Percentiles rank a stretch among this genome's conserved stretches.
Evolutionary conservation across 2,797 vertebrate species (phyloP).

Genomic region (Todus mexicanus): DNA sequence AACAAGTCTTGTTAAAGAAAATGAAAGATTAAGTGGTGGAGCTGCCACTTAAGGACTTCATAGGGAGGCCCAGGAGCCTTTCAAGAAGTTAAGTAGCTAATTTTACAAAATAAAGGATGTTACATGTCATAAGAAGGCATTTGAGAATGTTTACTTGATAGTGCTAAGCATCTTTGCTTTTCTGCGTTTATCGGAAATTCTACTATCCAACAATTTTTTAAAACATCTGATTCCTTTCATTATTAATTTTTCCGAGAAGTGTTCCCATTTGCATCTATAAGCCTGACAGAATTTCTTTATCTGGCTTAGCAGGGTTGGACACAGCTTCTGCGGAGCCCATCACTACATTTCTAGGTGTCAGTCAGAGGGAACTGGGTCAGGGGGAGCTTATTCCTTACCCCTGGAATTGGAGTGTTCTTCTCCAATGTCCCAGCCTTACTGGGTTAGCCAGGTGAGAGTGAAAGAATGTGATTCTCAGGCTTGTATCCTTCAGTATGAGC

Average conservation of each 20-base stretch:
- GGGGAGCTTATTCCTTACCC: not conserved
- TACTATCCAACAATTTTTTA: not conserved
- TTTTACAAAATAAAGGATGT: slow-evolving; percentile 13
- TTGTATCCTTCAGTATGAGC: not conserved
- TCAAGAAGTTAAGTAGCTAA: slow-evolving; percentile 39
- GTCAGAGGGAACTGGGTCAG: not conserved
- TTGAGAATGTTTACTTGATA: not conserved
- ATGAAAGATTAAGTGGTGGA: not conserved
- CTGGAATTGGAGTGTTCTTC: not conserved
- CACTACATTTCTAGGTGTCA: not conserved
- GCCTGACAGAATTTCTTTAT: not conserved
- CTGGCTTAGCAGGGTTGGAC: not conserved
- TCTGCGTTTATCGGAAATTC: not conserved
- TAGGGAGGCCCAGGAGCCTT: slow-evolving; percentile 1
- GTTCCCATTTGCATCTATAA: not conserved
- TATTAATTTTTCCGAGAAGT: not conserved
- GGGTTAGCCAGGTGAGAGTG: not conserved
- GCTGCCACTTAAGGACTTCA: slow-evolving; percentile 1
- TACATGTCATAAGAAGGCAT: not conserved
- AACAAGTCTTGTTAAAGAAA: not conserved
- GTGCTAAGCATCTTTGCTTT: not conserved
- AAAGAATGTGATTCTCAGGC: not conserved
- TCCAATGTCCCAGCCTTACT: not conserved
- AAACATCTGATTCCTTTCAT: not conserved
- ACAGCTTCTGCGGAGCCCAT: not conserved